Evolutionary conservation across 2,888 invertebrate genomes (phyloP), one percentile per base, ranked within the genome.

Genomic region (Plebejus anna): DNA sequence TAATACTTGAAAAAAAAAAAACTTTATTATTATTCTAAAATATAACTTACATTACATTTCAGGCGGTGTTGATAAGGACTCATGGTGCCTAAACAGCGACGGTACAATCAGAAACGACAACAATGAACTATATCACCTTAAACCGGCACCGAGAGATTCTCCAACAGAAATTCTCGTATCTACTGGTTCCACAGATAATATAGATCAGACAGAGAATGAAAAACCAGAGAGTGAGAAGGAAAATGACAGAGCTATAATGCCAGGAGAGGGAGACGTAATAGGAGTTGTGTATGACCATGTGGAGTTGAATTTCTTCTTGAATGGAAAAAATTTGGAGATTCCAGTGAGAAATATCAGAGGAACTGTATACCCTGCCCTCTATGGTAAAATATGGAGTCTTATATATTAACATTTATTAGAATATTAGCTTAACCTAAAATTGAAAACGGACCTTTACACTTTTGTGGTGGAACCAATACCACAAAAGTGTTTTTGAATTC

Each of bases 241-340:
- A 1, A 82, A 80, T 59, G 81, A 81, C 1, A 85, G 82, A 51
- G 80, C 91, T 70, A 90, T 86, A 82, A 95, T 96, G 85, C 96
- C 97, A 3, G 97, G 97, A 84, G 99, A 99, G 91, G 99, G 99
- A 42, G 99, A 99, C 88, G 96, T 98, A 77, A 95, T 99, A 83
- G 99, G 99, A 38, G 95, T 99, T 57, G 97, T 98, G 0, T 99
- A 97, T 88, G 99, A 99, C 88, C 99, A 99, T 88, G 96, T 99
- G 78, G 98, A 99, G 85, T 92, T 99, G 78, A 98, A 98, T 88
- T 98, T 99, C 94, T 99, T 96, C 89, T 92, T 98, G 66, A 99
- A 99, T 92, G 99, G 99, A 2, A 97, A 96, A 85, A 96, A 96
- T 83, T 94, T 98, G 84, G 97, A 98, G 83, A 96, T 96, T 82